These are phyloP conservation scores for Aurelia coerulea DNA, from an alignment of 30 jellyfish, hydroid and myxozoan species.

Conservation along the genomic window DNA sequence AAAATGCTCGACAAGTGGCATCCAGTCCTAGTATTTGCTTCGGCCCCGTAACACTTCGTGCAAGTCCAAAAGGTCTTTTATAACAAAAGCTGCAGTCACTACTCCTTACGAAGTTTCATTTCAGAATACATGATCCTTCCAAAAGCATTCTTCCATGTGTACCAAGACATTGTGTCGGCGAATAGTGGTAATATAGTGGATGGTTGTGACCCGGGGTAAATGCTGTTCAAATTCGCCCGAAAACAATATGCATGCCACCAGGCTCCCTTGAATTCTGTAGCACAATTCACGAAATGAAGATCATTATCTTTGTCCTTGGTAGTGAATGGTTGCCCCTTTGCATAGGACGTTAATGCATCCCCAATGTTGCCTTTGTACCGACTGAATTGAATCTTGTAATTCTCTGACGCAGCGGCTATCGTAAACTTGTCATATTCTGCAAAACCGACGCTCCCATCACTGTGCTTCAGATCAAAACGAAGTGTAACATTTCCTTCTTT, in stretches of 20 bases:
- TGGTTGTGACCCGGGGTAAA: constrained; percentile 3
- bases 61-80: background rate
- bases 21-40: no score
- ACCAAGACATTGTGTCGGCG: background rate
- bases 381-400: background rate
- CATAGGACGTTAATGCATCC: background rate
- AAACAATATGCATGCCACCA: constrained; percentile 20
- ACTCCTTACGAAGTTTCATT: background rate
- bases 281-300: background rate
- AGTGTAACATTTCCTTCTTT: constrained; percentile 6
- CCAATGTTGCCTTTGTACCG: constrained; percentile 15
- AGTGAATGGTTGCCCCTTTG: background rate
- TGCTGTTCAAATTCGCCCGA: background rate
- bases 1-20: no score
- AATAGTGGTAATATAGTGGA: background rate
- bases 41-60: no score
- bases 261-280: background rate
- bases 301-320: constrained; percentile 2
- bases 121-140: constrained; percentile 3
- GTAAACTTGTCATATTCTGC: no score
- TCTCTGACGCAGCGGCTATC: no score
- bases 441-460: no score
- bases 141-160: background rate
- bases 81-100: background rate
- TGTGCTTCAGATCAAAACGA: constrained; percentile 11